Percentiles rank a stretch among this genome's conserved stretches.
These are phyloP conservation scores for Cuniculus paca DNA, from an alignment of 2,797 vertebrate genomes.

Conservation along the genomic window DNA sequence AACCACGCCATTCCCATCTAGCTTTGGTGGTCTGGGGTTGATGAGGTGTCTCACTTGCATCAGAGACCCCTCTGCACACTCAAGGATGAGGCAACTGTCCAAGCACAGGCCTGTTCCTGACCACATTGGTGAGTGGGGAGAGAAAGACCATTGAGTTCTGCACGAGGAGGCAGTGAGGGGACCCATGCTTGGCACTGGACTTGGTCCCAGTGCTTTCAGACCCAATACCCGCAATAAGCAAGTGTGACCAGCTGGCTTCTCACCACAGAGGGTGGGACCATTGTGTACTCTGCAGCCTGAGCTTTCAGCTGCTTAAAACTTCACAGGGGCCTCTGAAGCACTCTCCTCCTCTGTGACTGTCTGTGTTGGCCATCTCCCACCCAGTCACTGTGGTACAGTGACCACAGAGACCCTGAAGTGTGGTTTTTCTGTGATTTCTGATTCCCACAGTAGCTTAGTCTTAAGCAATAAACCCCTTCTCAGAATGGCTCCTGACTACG, in stretches of 20 bases:
- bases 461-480: not conserved
- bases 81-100: not conserved
- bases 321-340: not conserved
- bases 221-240: not conserved
- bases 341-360: not conserved
- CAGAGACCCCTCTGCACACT: not conserved
- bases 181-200: not conserved
- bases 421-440: not conserved
- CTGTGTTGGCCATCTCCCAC: not conserved
- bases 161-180: not conserved
- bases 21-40: not conserved
- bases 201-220: not conserved
- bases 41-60: not conserved
- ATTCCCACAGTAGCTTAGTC: not conserved
- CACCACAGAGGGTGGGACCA: not conserved
- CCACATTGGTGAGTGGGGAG: not conserved
- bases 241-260: not conserved
- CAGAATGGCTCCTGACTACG: not conserved
- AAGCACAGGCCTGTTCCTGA: not conserved
- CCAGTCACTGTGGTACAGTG: not conserved
- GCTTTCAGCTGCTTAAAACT: not conserved
- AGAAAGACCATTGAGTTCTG: not conserved
- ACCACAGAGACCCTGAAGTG: not conserved
- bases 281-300: not conserved
- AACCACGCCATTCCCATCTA: not conserved